These are phyloP conservation scores for Chelon auratus DNA, from an alignment of 2,797 vertebrate species.

Conservation along the genomic window DNA sequence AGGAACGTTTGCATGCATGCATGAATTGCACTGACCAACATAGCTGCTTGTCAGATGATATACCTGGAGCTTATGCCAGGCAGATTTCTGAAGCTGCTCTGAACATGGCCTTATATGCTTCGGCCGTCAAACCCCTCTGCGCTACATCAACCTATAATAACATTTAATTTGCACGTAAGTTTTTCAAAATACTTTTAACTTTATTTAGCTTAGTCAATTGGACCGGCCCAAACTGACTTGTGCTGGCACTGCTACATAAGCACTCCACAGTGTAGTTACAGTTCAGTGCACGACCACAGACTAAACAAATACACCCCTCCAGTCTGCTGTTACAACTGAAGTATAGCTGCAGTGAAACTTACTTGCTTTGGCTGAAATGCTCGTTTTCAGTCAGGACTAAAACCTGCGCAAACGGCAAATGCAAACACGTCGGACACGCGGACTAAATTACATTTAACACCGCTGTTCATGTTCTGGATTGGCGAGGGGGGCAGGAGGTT, in stretches of 20 bases:
- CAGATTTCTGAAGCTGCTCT: too few relatives aligned
- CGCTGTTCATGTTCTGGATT: constrained; percentile 1
- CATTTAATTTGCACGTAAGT: too few relatives aligned
- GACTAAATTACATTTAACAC: constrained; percentile 16
- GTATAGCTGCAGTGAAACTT: background rate
- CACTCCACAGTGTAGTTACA: background rate
- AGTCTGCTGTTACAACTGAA: background rate
- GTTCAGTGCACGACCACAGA: background rate
- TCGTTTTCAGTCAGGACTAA: background rate
- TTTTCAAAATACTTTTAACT: background rate
- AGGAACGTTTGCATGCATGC: too few relatives aligned
- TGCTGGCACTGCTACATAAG: background rate
- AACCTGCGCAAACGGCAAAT: constrained; percentile 15
- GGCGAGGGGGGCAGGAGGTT: background rate
- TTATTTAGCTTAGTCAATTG: constrained; percentile 4
- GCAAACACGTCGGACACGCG: constrained; percentile 17
- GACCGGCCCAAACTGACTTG: constrained; percentile 6
- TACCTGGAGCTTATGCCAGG: too few relatives aligned
- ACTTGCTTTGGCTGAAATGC: constrained; percentile 4
- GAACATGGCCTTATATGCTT: too few relatives aligned
- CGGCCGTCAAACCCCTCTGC: too few relatives aligned
- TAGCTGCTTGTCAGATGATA: too few relatives aligned
- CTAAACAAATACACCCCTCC: background rate
- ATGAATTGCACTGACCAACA: too few relatives aligned
- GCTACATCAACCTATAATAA: too few relatives aligned